Evolutionary conservation across 1,140 invertebrate genomes (phyloP), one percentile per base, ranked within the genome.

Genomic region (Ceratosolen fusciceps): DNA sequence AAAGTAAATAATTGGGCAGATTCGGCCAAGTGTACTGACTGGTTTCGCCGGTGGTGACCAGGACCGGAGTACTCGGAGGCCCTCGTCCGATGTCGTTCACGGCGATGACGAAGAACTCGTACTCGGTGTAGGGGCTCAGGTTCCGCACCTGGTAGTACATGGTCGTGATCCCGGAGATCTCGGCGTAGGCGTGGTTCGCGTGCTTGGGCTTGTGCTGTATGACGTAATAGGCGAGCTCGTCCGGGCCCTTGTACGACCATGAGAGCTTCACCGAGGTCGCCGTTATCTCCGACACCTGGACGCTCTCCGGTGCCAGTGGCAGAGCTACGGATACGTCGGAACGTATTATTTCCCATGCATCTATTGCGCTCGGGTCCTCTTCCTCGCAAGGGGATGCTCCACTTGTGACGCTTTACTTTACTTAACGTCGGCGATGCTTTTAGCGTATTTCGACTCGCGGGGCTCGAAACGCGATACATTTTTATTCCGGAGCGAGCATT

Each of bases 151-250:
- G 95, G 90, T 98, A 98, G 90, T 96, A 97, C 92, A 96, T 96
- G 31, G 96, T 96, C 81, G 96, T 96, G 82, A 98, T 96, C 39
- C 97, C 97, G 39, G 94, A 96, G 84, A 98, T 97, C 88, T 98
- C 97, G 83, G 94, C 95, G 88, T 93, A 96, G 43, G 94, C 95
- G 89, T 93, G 91, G 80, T 88, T 95, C 49, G 94, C 94, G 87
- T 95, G 95, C 90, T 96, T 97, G 3, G 96, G 96, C 88, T 98
- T 98, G 91, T 98, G 98, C 87, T 98, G 96, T 80, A 99, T 97
- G 56, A 98, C 96, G 91, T 98, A 99, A 87, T 98, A 98, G 81
- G 95, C 94, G 24, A 98, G 93, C 82, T 97, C 96, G 84, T 96
- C 96, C 1, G 93, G 93, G 54, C 94, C 94, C 85, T 94, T 95